Evolutionary conservation across 2,888 invertebrate species (phyloP), one percentile per base, ranked within the genome.

Genomic region (Melinopterus prodromus): DNA sequence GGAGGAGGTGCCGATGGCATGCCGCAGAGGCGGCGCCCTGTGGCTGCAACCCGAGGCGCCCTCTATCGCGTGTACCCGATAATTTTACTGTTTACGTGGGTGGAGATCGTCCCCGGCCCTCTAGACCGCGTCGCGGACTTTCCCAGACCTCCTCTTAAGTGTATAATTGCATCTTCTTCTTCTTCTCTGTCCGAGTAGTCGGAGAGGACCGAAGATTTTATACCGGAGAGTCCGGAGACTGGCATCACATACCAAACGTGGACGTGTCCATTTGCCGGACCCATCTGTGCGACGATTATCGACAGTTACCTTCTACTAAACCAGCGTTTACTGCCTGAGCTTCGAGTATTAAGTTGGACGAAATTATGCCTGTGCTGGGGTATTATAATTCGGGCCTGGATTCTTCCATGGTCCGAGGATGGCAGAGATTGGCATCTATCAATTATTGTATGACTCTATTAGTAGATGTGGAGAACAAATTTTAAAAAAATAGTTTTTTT

Each of bases 81-180:
- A 87, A 88, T 88, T 88, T 87, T 84, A 85, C 86, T 85, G 87
- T 87, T 87, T 87, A 86, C 87, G 88, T 88, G 87, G 88, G 88
- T 88, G 88, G 87, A 86, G 86, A 78, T 78, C 77, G 78, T 78
- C 80, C 80, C 77, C 78, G 71, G 76, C 75, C 69, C 69, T 53
- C 53, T 53, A 53, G 53, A 53, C 53, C 74, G 69, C 77, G 35
- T 69, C 74, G 70, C 71, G 77, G 74, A 79, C 70, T 81, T 81
- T 79, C 81, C 81, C 79, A 79, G 77, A 81, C 77, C 81, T 81
- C 70, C 77, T 74, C 74, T 74, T 80, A 81, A 81, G 79, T 78
- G 77, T 81, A 81, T 81, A 81, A 81, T 81, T 79, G 80, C 36
- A 74, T 53, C 53, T 53, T 53, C 7, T 53, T 53, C 7, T 53